These are phyloP conservation scores for Forpus xanthops DNA, from an alignment of 2,797 vertebrate species.

Conservation along the genomic window DNA sequence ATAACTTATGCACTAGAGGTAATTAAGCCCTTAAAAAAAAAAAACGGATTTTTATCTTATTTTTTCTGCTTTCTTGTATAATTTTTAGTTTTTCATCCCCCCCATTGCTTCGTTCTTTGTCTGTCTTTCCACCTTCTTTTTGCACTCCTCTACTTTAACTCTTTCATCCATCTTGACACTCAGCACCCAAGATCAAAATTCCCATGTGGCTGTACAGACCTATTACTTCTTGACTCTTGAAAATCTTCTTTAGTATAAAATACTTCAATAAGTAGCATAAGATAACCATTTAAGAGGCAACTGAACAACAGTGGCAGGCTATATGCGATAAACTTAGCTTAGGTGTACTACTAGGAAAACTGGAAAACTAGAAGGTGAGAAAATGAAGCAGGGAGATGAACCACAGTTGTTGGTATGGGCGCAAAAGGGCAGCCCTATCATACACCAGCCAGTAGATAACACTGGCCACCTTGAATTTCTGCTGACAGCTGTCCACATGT, in stretches of 20 bases:
- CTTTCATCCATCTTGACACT: background rate
- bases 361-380: background rate
- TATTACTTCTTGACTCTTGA: background rate
- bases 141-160: background rate
- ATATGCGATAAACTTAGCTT: background rate
- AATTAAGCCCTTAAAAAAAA: background rate
- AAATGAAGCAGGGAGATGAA: background rate
- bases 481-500: background rate
- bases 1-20: background rate
- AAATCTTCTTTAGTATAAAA: background rate
- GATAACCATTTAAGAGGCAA: background rate
- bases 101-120: background rate
- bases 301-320: background rate
- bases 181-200: background rate
- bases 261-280: background rate
- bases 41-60: background rate
- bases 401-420: background rate
- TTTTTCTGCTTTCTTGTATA: background rate
- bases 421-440: background rate
- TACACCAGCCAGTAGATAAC: background rate
- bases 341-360: background rate
- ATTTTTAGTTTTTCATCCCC: background rate
- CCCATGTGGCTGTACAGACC: background rate
- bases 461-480: background rate
- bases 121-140: background rate